phyloP scores from a whole-genome alignment of 2,113 vertebrate species.

The Channa argus region DNA sequence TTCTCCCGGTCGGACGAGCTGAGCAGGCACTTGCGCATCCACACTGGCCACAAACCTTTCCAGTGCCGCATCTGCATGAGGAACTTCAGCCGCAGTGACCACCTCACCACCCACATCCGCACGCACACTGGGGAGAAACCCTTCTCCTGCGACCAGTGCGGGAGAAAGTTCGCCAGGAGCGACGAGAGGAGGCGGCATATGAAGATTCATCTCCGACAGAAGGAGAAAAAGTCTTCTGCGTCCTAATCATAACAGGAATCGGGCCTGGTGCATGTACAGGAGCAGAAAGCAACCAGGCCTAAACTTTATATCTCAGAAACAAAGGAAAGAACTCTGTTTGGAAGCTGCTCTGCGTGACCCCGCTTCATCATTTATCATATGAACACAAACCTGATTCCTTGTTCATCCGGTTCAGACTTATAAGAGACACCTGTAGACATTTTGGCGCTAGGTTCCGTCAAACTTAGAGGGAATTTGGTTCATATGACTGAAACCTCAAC shows the following conservation, averaged over 20 bases:
- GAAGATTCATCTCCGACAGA: slow-evolving; percentile 93
- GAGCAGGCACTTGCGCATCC: slow-evolving; percentile 92
- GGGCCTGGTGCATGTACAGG: too few relatives aligned
- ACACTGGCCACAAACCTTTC: slow-evolving; percentile 95
- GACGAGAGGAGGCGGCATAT: slow-evolving; percentile 92
- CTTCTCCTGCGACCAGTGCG: slow-evolving; percentile 91
- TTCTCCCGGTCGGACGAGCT: slow-evolving; percentile 95
- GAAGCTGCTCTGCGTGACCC: too few relatives aligned
- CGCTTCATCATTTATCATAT: slow-evolving; percentile 2
- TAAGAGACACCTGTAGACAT: too few relatives aligned
- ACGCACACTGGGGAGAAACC: slow-evolving; percentile 95
- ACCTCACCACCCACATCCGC: slow-evolving; percentile 93
- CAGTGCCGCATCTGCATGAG: slow-evolving; percentile 95
- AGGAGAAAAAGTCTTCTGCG: slow-evolving; percentile 82
- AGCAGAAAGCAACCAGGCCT: too few relatives aligned
- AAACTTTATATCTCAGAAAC: too few relatives aligned
- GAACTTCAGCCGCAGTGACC: slow-evolving; percentile 94
- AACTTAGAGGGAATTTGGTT: slow-evolving; percentile 9
- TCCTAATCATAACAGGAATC: slow-evolving; percentile 21
- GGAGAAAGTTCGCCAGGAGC: slow-evolving; percentile 90
- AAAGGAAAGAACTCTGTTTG: too few relatives aligned
- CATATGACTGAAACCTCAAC: too few relatives aligned
- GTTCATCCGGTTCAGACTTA: not conserved
- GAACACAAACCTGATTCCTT: too few relatives aligned
- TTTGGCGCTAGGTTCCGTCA: not conserved